Base-by-base conservation (phyloP, 2,888 invertebrate species). In the Dolichomitus sp. region DNA sequence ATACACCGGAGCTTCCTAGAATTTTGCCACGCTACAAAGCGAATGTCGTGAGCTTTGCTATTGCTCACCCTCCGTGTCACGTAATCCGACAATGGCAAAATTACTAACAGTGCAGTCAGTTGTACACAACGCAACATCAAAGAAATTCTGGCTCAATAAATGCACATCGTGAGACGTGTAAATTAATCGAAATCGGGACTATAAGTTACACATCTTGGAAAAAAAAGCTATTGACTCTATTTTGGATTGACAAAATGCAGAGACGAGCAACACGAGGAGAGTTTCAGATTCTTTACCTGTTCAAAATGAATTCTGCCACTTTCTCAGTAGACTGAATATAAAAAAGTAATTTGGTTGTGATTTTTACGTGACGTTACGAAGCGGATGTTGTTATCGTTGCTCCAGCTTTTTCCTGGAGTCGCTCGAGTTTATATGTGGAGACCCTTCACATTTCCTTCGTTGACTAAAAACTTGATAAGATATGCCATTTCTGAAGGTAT, bases 11-110 rank as follows among this genome's bases (percentile, higher is more conserved):
- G 42, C 19, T 61, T 33, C n/a, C 27, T 50, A 52, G 63, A 37
- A 45, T 80, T 57, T 65, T 45, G 37, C 27, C 61, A 19, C 33
- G 48, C 57, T 63, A 80, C 74, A 75, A 69, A 75, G 45, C 74
- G 45, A 75, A 45, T 40, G 61, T 69, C 17, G 37, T 68, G 45
- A 11, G 27, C 27, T 33, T 19, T 30, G 37, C 12, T 48, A 1
- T 19, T 40, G n/a, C 27, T 40, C 40, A 2, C 37, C 42, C 7
- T 14, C 45, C 23, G 27, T 37, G 50, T 19, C 14, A 33, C 30
- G 4, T 69, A 61, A 63, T 68, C 48, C 42, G 57, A 68, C 66
- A 48, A 66, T 23, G 42, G 57, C 17, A 33, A 65, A 17, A 52
- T 57, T 30, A 30, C 33, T 17, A 54, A 4, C 17, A 14, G 12